Conservation (phyloP, 2,113 vertebrate genomes). For the Carassius gibelio region DNA sequence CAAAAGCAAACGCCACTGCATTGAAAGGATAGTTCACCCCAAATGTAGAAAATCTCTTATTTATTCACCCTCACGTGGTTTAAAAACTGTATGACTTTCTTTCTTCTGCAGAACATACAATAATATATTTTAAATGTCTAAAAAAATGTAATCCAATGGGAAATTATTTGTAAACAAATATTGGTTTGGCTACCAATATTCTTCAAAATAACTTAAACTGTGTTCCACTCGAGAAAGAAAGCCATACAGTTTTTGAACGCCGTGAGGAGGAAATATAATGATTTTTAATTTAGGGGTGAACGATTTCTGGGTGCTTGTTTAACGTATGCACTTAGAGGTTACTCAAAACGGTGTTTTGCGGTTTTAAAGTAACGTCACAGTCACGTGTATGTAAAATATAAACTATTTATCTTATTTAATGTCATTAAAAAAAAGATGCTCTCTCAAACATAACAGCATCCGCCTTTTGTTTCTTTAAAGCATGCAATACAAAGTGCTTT, state of each 20-base stretch:
- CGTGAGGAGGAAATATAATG: background rate
- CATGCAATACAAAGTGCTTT: constrained; percentile 12
- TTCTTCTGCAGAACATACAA: too few relatives aligned
- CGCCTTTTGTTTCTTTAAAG: constrained; percentile 29
- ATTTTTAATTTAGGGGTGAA: background rate
- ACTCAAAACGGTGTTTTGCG: background rate
- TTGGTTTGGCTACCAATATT: background rate
- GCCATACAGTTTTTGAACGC: background rate
- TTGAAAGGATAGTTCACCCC: too few relatives aligned
- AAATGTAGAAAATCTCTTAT: too few relatives aligned
- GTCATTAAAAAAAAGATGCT: background rate
- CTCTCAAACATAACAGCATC: constrained; percentile 12
- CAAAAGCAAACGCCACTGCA: background rate
- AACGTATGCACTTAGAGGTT: background rate
- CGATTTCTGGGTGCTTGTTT: background rate
- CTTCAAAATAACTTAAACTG: background rate
- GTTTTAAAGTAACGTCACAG: background rate
- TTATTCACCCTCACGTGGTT: too few relatives aligned
- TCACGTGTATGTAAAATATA: background rate
- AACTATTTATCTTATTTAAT: background rate
- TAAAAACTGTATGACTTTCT: too few relatives aligned
- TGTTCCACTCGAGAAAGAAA: background rate
- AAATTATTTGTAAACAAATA: too few relatives aligned
- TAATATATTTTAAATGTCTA: too few relatives aligned
- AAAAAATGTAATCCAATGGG: too few relatives aligned